Evolutionary conservation across 2,888 invertebrate genomes (phyloP), one percentile per base, ranked within the genome.

Genomic region (Pterobdella sp.): DNA sequence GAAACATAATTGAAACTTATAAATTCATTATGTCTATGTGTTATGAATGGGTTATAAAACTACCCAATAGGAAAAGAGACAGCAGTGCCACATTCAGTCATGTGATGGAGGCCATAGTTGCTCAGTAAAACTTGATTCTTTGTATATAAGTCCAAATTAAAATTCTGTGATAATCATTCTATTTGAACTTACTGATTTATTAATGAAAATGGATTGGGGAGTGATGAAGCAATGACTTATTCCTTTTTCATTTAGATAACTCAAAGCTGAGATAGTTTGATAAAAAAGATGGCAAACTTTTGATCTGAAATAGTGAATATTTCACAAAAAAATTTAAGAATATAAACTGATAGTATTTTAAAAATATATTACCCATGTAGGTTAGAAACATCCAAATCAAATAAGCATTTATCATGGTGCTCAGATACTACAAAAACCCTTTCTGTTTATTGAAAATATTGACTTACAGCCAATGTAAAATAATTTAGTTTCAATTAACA

Each of bases 21-120:
- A 14, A 22, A 42, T 14, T 7, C 7, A 42, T 7, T 42, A 14
- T 42, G 22, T 14, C 22, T 42, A 42, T 42, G 10, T 22, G 22
- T 42, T 42, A 7, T 14, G 22, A 42, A 42, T 42, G 7, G 7
- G 49, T 42, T 42, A 7, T 42, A 14, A 22, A 42, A 42, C 22
- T 22, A 86, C 85, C 86, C 85, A 76, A 86, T 83, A 26, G 95
- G 94, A 87, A 96, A 95, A 22, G 91, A 88, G 1, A 96, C 93
- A 82, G 92, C 89, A 80, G 87, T 88, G 22, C 94, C 94, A 81
- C 87, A 87, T 78, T 90, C 90, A 26, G 94, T 94, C 91, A 95
- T 93, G 79, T 91, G 89, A 84, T 90, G 93, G 78, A 95, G 85
- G n/a, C 95, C 96, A 86, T 91, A 95, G 84, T 94, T 93, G 79